Conservation (phyloP, 2,888 invertebrate species). For the Eilema depressum region DNA sequence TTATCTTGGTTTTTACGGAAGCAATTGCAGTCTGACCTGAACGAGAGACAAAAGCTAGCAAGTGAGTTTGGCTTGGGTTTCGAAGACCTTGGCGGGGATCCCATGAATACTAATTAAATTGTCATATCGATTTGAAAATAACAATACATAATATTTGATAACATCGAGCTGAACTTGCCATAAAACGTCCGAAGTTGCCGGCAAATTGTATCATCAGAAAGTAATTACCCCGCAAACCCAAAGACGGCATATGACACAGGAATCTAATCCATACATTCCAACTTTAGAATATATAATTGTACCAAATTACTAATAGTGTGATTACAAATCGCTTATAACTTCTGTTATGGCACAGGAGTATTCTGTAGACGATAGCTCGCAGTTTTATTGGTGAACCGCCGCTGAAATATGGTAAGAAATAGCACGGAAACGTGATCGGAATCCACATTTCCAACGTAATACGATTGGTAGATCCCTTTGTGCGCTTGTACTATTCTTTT, state of each 20-base stretch:
- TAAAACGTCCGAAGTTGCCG: neutral
- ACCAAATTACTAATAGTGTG: neutral
- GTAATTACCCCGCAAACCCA: neutral
- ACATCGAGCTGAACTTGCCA: neutral
- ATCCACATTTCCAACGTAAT: conserved; percentile 55
- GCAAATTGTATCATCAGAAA: neutral
- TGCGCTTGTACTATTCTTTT: conserved; percentile 42
- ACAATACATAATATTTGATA: neutral
- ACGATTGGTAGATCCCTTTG: conserved; percentile 43
- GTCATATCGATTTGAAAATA: neutral
- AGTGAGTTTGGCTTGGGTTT: neutral
- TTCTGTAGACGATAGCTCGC: conserved; percentile 40
- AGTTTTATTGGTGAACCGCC: conserved; percentile 70
- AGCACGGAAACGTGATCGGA: conserved; percentile 67
- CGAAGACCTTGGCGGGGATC: neutral
- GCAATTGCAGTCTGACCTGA: neutral
- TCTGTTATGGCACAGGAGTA: conserved; percentile 41
- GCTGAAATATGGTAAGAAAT: conserved; percentile 73
- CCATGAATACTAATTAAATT: too few relatives aligned
- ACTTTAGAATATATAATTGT: too few relatives aligned
- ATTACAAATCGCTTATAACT: conserved; percentile 35
- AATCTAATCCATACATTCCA: too few relatives aligned
- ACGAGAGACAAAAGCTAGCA: neutral
- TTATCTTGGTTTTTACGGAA: too few relatives aligned
- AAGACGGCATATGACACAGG: neutral